These are phyloP conservation scores for Epsilonema sp. DNA, from an alignment of 2,888 invertebrate species.

Conservation along the genomic window DNA sequence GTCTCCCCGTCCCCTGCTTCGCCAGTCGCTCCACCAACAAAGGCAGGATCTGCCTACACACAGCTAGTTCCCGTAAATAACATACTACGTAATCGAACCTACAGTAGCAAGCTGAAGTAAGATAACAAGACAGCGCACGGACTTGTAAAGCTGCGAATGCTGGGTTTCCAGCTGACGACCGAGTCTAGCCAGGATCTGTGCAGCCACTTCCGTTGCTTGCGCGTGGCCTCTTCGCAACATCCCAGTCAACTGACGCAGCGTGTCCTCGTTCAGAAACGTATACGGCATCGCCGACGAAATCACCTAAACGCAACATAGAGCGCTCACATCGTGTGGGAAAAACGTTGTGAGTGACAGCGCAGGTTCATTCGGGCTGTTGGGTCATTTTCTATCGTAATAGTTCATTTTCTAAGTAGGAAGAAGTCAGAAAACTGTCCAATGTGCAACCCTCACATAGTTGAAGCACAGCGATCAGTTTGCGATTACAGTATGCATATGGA, in stretches of 20 bases:
- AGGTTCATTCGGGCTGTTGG: too few relatives aligned
- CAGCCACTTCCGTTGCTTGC: not conserved
- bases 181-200: conserved; percentile 31
- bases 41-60: conserved; percentile 49
- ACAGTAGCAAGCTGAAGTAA: not conserved
- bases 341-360: too few relatives aligned
- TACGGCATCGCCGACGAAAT: not conserved
- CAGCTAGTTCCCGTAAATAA: too few relatives aligned
- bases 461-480: too few relatives aligned
- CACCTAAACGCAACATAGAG: too few relatives aligned
- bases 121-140: not conserved
- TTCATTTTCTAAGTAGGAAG: too few relatives aligned
- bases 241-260: not conserved
- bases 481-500: too few relatives aligned
- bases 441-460: too few relatives aligned
- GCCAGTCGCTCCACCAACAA: conserved; percentile 72
- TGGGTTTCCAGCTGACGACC: conserved; percentile 28
- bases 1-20: conserved; percentile 70
- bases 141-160: conserved; percentile 30
- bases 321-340: too few relatives aligned
- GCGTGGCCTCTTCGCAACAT: not conserved
- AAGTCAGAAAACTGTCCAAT: too few relatives aligned
- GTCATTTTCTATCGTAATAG: too few relatives aligned
- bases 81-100: too few relatives aligned
- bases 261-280: not conserved